These are phyloP conservation scores for Cheilosia pagana DNA, from an alignment of 2,888 invertebrate species.

Conservation along the genomic window DNA sequence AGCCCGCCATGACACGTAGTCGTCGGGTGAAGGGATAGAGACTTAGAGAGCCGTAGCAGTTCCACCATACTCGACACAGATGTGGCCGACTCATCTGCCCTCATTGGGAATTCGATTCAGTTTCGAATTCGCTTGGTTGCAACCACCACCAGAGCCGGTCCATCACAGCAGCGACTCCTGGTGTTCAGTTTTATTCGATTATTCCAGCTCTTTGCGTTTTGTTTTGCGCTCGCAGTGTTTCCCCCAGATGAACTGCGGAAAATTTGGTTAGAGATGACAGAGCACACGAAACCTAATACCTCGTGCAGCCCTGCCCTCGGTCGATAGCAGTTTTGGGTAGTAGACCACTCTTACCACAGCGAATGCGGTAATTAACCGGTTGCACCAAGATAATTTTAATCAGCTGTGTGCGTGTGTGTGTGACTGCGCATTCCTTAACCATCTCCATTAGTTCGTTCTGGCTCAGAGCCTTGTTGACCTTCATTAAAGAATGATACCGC, in stretches of 20 bases:
- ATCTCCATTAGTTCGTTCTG: slow-evolving; percentile 37
- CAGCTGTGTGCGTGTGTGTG: slow-evolving; percentile 41
- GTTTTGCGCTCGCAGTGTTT: not conserved
- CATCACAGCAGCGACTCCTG: slow-evolving; percentile 36
- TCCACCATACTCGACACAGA: slow-evolving; percentile 45
- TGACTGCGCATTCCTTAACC: slow-evolving; percentile 66
- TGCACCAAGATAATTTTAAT: slow-evolving; percentile 74
- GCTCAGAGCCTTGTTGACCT: slow-evolving; percentile 67
- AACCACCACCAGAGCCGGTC: slow-evolving; percentile 31
- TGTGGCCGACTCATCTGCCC: slow-evolving; percentile 27
- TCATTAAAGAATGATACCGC: slow-evolving; percentile 63
- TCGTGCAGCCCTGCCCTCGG: slow-evolving; percentile 13
- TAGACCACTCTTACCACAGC: slow-evolving; percentile 61
- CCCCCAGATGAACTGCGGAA: slow-evolving; percentile 15
- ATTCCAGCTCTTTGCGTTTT: slow-evolving; percentile 65
- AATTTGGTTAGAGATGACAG: slow-evolving; percentile 58
- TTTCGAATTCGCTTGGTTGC: slow-evolving; percentile 56
- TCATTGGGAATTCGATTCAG: slow-evolving; percentile 56
- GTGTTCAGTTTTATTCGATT: slow-evolving; percentile 68
- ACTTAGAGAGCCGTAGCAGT: not conserved
- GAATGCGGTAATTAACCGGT: slow-evolving; percentile 74
- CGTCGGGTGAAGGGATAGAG: not conserved
- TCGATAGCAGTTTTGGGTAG: slow-evolving; percentile 59
- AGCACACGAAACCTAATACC: slow-evolving; percentile 44
- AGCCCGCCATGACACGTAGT: slow-evolving; percentile 20